Base-by-base conservation (phyloP, 2,888 invertebrate genomes). In the Craniophora ligustri region DNA sequence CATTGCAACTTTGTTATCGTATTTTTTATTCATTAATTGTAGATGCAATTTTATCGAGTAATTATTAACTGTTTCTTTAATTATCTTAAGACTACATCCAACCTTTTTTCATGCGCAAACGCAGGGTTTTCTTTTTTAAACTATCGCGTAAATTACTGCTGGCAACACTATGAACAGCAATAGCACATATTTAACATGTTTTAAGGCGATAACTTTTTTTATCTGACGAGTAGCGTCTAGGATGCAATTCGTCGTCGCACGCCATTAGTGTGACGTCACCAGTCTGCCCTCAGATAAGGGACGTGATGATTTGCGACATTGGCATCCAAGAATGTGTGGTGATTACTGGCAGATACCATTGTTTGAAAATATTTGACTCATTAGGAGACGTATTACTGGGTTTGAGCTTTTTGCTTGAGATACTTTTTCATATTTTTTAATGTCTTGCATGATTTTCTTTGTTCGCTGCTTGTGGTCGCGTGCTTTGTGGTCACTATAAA, bases 301-400 rank as follows among this genome's bases (percentile, higher is more conserved):
- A 16, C 44, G 19, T 28, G 46, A 74, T 79, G 77, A 84, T 84
- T 85, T 75, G 85, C 81, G 63, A 78, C 70, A 63, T 58, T 54
- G 76, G 74, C 69, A 79, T 76, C 57, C 64, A 38, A 75, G 78
- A 79, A 80, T 81, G 76, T 65, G 38, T 36, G 32, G 50, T 64
- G 51, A 73, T 75, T 67, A 63, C 38, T 32, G 11, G 23, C 15
- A 65, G 58, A 49, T 50, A 64, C 16, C 30, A 48, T 55, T 59
- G 61, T 67, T 67, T 66, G 13, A 1, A 55, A 60, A 40, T 41
- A 32, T 67, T 48, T 6, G 4, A 19, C 10, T 15, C 31, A 19
- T 60, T 60, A 66, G 34, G 35, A 30, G 46, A 46, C 42, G 50
- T 23, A n/a, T 30, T 5, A 2, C 15, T 11, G 10, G 15, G 19